Percentiles rank a stretch among this genome's conserved stretches.
These are phyloP conservation scores for Proales similis DNA, from an alignment of 1,140 invertebrate species.

Conservation along the genomic window DNA sequence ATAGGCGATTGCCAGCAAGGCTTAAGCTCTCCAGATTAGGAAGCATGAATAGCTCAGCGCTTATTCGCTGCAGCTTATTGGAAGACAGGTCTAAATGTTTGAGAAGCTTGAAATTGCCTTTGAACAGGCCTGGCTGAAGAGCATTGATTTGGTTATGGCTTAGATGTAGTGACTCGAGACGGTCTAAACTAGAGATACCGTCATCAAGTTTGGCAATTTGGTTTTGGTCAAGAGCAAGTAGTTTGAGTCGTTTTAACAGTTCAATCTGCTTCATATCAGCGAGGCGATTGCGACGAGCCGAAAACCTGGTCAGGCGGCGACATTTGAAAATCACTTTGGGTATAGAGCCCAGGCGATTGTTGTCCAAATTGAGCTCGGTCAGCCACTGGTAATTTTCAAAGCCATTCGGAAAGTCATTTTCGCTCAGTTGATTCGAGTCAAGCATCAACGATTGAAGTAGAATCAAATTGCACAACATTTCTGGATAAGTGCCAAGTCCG, in stretches of 20 bases:
- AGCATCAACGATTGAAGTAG: constrained; percentile 14
- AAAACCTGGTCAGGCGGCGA: neutral
- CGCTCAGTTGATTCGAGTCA: constrained; percentile 14
- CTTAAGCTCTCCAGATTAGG: constrained; percentile 22
- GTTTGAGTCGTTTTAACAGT: constrained; percentile 24
- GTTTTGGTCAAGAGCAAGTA: constrained; percentile 12
- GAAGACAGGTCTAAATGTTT: constrained; percentile 23
- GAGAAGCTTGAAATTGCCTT: constrained; percentile 8
- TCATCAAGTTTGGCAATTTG: constrained; percentile 5
- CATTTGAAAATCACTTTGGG: constrained; percentile 17
- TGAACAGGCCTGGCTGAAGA: constrained; percentile 7
- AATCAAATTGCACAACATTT: constrained; percentile 13
- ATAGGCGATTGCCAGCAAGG: constrained; percentile 2
- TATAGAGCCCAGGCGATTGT: constrained; percentile 8
- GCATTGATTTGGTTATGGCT: constrained; percentile 19
- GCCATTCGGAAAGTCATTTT: constrained; percentile 14
- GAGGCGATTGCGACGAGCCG: constrained; percentile 8
- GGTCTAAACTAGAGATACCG: neutral
- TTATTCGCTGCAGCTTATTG: constrained; percentile 9
- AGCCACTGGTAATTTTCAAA: constrained; percentile 15
- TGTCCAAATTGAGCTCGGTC: constrained; percentile 11
- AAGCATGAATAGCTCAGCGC: constrained; percentile 24
- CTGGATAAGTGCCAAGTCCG: constrained; percentile 14
- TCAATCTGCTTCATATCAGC: constrained; percentile 25
- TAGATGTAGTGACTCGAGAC: constrained; percentile 9